Evolutionary conservation across 2,797 vertebrate genomes (phyloP).

Genomic region (Nannoperca obscura): DNA sequence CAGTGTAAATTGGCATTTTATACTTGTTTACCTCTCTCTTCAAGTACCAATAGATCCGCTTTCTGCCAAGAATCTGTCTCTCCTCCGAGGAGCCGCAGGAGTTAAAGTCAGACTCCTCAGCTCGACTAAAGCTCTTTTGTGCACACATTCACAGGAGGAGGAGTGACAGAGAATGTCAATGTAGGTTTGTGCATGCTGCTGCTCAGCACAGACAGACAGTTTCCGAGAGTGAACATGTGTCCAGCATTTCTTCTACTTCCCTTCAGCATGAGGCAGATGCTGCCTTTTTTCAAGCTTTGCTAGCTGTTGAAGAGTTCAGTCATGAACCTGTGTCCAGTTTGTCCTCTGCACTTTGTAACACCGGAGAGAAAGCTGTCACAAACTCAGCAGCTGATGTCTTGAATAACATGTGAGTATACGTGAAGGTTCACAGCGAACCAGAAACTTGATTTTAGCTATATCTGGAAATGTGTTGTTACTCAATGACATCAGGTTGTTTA

Average conservation of each 20-base stretch:
- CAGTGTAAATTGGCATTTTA: background rate
- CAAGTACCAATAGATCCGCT: background rate
- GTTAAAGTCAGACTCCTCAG: slow-evolving; percentile 67
- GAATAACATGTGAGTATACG: slow-evolving; percentile 65
- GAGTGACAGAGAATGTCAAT: slow-evolving; percentile 71
- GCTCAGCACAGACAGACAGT: slow-evolving; percentile 35
- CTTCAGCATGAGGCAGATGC: background rate
- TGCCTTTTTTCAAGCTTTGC: slow-evolving; percentile 6
- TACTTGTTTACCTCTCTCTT: background rate
- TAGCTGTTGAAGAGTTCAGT: slow-evolving; percentile 30
- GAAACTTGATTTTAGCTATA: slow-evolving; percentile 16
- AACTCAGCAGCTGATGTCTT: slow-evolving; percentile 49
- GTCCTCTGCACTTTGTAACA: slow-evolving; percentile 15
- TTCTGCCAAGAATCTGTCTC: background rate
- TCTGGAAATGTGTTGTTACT: slow-evolving; percentile 21
- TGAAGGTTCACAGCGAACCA: background rate
- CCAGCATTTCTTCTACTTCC: slow-evolving; percentile 28
- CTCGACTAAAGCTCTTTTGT: slow-evolving; percentile 70
- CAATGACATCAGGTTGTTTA: slow-evolving; percentile 44
- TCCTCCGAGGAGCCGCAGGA: slow-evolving; percentile 56
- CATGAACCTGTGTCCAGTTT: slow-evolving; percentile 19
- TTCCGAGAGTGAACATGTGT: slow-evolving; percentile 19
- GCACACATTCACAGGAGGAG: slow-evolving; percentile 63
- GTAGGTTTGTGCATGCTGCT: slow-evolving; percentile 60
- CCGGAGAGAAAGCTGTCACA: slow-evolving; percentile 37